These are phyloP conservation scores for Octodon degus DNA, from an alignment of 2,113 vertebrate species.

Conservation along the genomic window DNA sequence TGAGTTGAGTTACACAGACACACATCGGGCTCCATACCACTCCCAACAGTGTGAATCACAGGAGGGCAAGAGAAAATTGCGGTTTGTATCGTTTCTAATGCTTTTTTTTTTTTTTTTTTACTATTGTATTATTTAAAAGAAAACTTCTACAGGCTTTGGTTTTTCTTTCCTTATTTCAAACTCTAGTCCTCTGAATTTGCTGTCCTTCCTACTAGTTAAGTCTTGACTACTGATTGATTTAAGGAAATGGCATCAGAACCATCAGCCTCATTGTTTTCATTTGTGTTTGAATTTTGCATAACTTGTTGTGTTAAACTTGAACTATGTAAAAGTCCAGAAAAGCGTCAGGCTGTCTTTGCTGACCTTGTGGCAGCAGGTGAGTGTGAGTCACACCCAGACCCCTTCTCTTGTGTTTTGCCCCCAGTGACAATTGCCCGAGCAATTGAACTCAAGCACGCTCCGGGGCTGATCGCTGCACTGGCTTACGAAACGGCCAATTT, in stretches of 20 bases:
- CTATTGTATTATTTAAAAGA: no score
- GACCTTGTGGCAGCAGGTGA: neutral
- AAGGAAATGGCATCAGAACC: neutral
- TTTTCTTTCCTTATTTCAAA: constrained; percentile 24
- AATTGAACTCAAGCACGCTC: constrained; percentile 97
- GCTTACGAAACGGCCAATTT: constrained; percentile 97
- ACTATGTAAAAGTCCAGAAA: neutral
- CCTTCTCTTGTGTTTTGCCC: constrained; percentile 34
- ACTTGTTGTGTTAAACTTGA: constrained; percentile 15
- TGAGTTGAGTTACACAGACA: no score
- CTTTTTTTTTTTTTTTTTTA: no score
- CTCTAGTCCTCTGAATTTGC: neutral
- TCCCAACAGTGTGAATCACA: neutral
- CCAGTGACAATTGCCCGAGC: constrained; percentile 98
- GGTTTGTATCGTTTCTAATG: no score
- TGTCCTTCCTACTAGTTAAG: neutral
- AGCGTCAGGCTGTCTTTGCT: neutral
- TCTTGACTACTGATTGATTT: neutral
- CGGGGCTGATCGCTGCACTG: constrained; percentile 94
- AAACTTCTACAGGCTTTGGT: neutral
- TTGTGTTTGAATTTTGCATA: constrained; percentile 27
- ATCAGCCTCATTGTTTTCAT: neutral
- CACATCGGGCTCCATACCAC: neutral
- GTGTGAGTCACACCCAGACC: neutral
- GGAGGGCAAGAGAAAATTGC: neutral